Evolutionary conservation across 2,888 invertebrate species (phyloP), one percentile per base, ranked within the genome.

Genomic region (Troides helena): DNA sequence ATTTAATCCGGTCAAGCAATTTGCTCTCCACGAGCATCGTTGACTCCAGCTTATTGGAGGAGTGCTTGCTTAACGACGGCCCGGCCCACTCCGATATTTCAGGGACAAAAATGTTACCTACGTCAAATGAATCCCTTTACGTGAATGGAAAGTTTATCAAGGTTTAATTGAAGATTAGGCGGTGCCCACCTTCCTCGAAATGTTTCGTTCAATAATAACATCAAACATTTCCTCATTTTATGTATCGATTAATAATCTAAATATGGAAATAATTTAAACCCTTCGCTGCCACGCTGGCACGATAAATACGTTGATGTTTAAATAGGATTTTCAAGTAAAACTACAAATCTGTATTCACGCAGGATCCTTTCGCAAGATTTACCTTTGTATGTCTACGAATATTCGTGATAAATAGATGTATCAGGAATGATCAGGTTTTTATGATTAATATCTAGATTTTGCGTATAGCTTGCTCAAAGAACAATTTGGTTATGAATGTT

Each of bases 1-100:
- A 43, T 61, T 67, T 67, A 64, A 56, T 67, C 25, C 60, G 17
- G 65, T 65, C 2, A 30, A 57, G 65, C 62, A 39, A 62, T 62
- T 39, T 58, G 36, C 46, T 36, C 58, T 58, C n/a, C 21, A 36
- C 36, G 21, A n/a, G 58, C 59, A 36, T 50, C 62, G 36, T 53
- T 46, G 23, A 50, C 59, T 6, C 12, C 6, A 39, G 50, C 17
- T 62, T 66, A 66, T 57, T 36, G 25, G 25, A 23, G 39, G n/a
- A 69, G 25, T 60, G 60, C 39, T 60, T 64, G 36, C 12, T 1
- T 56, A 14, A 25, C 30, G 12, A 3, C 5, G 3, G 14, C 65
- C 30, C 5, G 3, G 14, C 65, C 8, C 56, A 30, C 12, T 6
- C 43, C 43, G 50, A 50, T 36, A 61, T 14, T 36, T 46, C 23